These are phyloP conservation scores for Morelia viridis DNA, from an alignment of 2,797 vertebrate genomes.

Conservation along the genomic window DNA sequence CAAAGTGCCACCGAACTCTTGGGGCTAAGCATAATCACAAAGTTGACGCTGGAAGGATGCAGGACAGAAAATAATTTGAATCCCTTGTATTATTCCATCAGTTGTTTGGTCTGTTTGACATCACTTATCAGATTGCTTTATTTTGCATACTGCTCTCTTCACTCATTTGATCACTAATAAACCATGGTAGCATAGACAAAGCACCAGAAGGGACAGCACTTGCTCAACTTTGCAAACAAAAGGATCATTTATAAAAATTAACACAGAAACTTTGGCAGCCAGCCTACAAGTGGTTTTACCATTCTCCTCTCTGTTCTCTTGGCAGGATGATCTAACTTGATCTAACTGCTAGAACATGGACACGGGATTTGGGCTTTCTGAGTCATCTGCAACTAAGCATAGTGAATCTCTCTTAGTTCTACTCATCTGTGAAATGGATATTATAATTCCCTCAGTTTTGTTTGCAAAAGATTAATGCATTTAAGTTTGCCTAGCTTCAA, in stretches of 20 bases:
- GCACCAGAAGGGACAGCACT: conserved; percentile 48
- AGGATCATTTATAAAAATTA: conserved; percentile 37
- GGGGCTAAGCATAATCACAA: conserved; percentile 25
- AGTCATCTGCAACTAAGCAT: conserved; percentile 38
- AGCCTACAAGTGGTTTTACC: conserved; percentile 39
- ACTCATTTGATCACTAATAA: conserved; percentile 37
- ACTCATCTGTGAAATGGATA: conserved; percentile 55
- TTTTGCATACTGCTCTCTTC: conserved; percentile 57
- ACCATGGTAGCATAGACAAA: conserved; percentile 42
- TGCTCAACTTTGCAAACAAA: neutral
- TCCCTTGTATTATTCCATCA: conserved; percentile 50
- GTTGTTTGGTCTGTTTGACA: conserved; percentile 63
- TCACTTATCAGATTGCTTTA: conserved; percentile 56
- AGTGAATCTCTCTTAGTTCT: conserved; percentile 51
- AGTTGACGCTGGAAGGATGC: conserved; percentile 28
- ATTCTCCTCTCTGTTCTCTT: conserved; percentile 40
- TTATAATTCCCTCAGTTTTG: conserved; percentile 57
- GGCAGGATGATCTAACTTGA: conserved; percentile 45
- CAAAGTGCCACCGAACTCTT: conserved; percentile 35
- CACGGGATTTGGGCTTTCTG: conserved; percentile 39
- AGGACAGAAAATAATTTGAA: conserved; percentile 45
- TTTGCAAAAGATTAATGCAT: conserved; percentile 19
- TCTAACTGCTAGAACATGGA: conserved; percentile 48
- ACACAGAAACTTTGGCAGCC: conserved; percentile 32
- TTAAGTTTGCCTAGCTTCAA: conserved; percentile 1